Evolutionary conservation across 2,113 vertebrate genomes (phyloP), one percentile per base, ranked within the genome.

Genomic region (Pelobates fuscus): DNA sequence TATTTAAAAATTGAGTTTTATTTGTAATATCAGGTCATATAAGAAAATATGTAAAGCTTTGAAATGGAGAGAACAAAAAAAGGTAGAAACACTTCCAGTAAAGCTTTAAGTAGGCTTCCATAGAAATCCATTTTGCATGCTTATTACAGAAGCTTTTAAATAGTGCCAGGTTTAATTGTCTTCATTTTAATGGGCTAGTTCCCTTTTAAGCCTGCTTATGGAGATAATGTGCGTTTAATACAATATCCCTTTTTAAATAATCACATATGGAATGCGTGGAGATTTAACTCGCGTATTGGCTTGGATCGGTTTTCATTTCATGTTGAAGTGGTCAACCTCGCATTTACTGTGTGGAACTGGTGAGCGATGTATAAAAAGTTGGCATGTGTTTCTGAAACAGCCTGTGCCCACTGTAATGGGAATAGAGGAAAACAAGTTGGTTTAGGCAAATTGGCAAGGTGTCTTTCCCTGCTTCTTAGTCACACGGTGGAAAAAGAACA

Each of bases 91-190:
- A 5, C 17, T 49, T 49, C 44, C 44, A 18, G 15, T 4, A 4
- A 17, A 49, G 44, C 44, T 17, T 18, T 11, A 18, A 14, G 17
- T 41, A 41, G 7, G 14, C 44, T 54, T 63, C 41, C 20, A 12
- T 17, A 37, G 18, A 41, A 73, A 55, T 73, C 61, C 60, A 11
- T 37, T 65, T 65, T 64, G 15, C 71, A 73, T 24, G 29, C 37
- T 21, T 55, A 73, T 73, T 20, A 24, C 44, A 14, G 10, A 64
- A 21, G 11, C 61, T 73, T 73, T 73, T 55, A 73, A 41, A 55
- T 37, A 4, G 21, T 55, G 71, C 71, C 71, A 73, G 29, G 21
- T 57, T 44, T 65, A 73, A 65, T 63, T 64, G 26, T 17, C 46
- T 32, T 54, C 55, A 65, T 64, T 55, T 73, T 18, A 65, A 65